Evolutionary conservation across 1,140 invertebrate species (phyloP).

Genomic region (Meloidogyne floridensis): DNA sequence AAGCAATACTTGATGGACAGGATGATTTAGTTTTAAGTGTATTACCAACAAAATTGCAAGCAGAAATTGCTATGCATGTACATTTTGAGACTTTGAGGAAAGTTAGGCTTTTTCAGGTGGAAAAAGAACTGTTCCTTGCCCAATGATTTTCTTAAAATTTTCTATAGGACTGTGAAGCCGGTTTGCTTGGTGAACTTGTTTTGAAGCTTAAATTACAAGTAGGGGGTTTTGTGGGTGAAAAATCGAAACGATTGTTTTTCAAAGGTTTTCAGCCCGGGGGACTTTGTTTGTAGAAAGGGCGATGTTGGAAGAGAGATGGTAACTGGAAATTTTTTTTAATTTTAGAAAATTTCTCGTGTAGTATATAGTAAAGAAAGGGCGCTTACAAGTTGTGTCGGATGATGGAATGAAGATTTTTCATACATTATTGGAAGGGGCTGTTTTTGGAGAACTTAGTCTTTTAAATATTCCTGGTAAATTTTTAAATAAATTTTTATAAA

Average conservation of each 20-base stretch:
- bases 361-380: conserved; percentile 87
- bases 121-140: background rate
- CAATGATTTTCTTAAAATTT: background rate
- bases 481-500: too few relatives aligned
- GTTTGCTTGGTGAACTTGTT: conserved; percentile 86
- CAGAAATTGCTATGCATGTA: conserved; percentile 92
- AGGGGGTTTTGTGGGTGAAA: background rate
- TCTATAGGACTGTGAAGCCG: conserved; percentile 82
- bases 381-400: conserved; percentile 69
- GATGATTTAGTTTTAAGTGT: conserved; percentile 68
- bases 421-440: conserved; percentile 60
- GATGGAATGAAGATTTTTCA: conserved; percentile 57
- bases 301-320: conserved; percentile 87
- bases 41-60: conserved; percentile 88
- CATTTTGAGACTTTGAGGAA: conserved; percentile 87
- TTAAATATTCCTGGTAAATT: conserved; percentile 57
- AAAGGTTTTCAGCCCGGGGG: conserved; percentile 73
- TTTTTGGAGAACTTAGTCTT: conserved; percentile 64
- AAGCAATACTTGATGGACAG: conserved; percentile 12
- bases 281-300: conserved; percentile 92
- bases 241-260: background rate
- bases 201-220: conserved; percentile 87
- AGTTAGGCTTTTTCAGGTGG: conserved; percentile 76
- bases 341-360: background rate
- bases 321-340: background rate